A percentile compares a stretch with the other conserved stretches of the same genome.
These are phyloP conservation scores for Piezodorus guildinii DNA, from an alignment of 1,140 invertebrate species.

Conservation along the genomic window DNA sequence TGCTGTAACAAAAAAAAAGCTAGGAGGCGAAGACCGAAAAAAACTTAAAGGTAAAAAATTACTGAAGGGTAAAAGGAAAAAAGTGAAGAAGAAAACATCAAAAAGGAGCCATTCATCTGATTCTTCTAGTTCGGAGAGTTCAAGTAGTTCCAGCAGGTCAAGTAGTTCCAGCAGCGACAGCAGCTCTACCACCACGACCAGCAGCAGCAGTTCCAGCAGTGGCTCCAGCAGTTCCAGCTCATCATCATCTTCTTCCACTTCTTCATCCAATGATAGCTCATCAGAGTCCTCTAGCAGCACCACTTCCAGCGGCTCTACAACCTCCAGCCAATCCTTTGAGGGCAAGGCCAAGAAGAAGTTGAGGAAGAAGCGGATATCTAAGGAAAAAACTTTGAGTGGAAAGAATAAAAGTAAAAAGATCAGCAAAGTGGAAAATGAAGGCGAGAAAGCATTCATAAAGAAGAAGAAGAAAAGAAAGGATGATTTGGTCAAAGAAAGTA, in stretches of 20 bases:
- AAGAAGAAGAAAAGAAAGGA: slow-evolving; percentile 13
- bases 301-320: neutral
- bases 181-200: neutral
- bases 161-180: neutral
- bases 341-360: neutral
- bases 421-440: neutral
- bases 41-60: slow-evolving; percentile 8
- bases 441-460: neutral
- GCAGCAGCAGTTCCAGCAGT: neutral
- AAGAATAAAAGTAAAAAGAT: slow-evolving; percentile 15
- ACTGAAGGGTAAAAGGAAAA: neutral
- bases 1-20: neutral
- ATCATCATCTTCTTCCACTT: slow-evolving; percentile 8
- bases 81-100: slow-evolving; percentile 6
- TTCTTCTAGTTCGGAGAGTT: slow-evolving; percentile 13
- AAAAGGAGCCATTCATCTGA: slow-evolving; percentile 6
- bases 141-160: neutral
- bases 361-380: neutral
- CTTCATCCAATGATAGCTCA: slow-evolving; percentile 5
- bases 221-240: neutral
- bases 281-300: neutral
- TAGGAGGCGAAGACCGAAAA: neutral
- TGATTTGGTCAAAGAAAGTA: neutral
- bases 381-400: neutral
- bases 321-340: neutral